Percentiles rank a stretch among this genome's conserved stretches.
These are phyloP conservation scores for Eurosta solidaginis DNA, from an alignment of 1,140 invertebrate genomes.

Conservation along the genomic window DNA sequence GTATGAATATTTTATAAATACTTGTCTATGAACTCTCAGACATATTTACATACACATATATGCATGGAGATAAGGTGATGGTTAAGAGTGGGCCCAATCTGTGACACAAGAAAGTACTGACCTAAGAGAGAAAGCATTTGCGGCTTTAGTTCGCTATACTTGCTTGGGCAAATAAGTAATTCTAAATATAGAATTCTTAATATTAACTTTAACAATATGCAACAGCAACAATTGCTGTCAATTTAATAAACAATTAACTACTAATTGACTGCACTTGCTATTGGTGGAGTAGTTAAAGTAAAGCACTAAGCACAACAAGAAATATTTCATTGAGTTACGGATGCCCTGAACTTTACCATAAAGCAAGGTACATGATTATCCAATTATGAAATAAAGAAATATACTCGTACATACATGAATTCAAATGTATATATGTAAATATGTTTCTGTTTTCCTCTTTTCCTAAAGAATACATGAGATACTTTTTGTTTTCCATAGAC, in stretches of 20 bases:
- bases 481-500: too few species aligned
- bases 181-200: too few species aligned
- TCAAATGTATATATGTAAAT: too few species aligned
- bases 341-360: constrained; percentile 13
- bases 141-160: not conserved
- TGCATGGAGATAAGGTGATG: not conserved
- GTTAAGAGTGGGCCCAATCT: not conserved
- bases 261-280: not conserved
- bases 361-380: not conserved
- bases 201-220: not conserved
- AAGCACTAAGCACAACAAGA: not conserved
- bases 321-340: not conserved
- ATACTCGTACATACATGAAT: not conserved
- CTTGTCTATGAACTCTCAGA: not conserved
- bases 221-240: not conserved
- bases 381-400: not conserved
- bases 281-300: not conserved
- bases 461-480: too few species aligned
- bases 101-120: not conserved
- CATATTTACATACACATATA: not conserved
- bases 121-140: constrained; percentile 1
- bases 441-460: too few species aligned
- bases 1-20: too few species aligned
- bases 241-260: not conserved
- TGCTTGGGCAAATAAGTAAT: not conserved